Evolutionary conservation across 2,113 vertebrate genomes (phyloP).

Genomic region (Pteruthius melanotis): DNA sequence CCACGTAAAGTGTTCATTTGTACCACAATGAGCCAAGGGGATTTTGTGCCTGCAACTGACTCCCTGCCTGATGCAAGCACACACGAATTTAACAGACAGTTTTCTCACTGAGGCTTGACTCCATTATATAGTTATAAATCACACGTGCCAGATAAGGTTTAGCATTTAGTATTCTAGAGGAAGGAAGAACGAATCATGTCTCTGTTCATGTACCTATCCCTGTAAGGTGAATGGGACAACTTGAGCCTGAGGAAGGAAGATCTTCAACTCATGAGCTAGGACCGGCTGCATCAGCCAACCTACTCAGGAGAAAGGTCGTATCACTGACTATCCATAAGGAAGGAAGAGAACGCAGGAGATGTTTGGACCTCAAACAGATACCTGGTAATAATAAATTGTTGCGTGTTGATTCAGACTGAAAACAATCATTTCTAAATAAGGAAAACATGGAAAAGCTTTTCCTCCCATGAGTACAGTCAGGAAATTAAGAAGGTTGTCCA

Average conservation of each 20-base stretch:
- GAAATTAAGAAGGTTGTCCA: neutral
- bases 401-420: neutral
- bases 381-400: neutral
- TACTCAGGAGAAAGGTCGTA: neutral
- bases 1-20: neutral
- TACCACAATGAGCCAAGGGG: neutral
- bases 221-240: neutral
- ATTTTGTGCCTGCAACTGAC: neutral
- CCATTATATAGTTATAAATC: neutral
- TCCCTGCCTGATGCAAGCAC: neutral
- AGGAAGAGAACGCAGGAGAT: neutral
- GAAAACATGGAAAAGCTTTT: neutral
- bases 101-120: neutral
- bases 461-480: neutral
- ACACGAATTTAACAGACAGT: neutral
- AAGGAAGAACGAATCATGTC: neutral
- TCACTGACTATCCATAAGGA: neutral
- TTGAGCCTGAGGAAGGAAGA: neutral
- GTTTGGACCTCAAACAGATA: neutral
- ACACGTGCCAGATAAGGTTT: neutral
- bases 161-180: neutral
- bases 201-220: neutral
- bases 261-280: neutral
- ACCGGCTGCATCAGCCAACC: neutral
- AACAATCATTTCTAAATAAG: neutral